Base-by-base conservation (phyloP, 2,797 vertebrate species). In the Microcaecilia unicolor region DNA sequence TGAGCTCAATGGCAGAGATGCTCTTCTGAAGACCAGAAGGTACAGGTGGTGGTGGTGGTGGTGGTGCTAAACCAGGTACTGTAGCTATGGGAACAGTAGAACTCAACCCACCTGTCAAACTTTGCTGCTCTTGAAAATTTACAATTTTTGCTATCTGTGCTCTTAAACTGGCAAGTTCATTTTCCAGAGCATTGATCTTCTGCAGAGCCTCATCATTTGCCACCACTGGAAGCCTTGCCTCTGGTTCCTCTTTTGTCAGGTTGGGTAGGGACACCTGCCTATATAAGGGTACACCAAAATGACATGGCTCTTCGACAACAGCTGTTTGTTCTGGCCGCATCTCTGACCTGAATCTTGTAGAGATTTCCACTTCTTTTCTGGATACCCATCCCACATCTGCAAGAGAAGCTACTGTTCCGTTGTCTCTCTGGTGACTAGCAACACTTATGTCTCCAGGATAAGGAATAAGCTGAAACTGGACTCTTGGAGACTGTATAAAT, bases 131-230 rank as follows among this genome's bases (percentile, higher is more conserved):
- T 60, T 99, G 96, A 41, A 87, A 67, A 58, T 80, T 77, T 3
- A 99, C 93, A 1, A 99, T 97, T 67, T 90, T 92, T 56, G 96
- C 93, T 37, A 98, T 98, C 51, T 99, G 96, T 35, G 76, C 84
- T 74, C 92, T 64, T 35, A 99, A 81, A 51, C 82, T 85, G 37
- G 88, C 92, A 22, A 99, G 88, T 58, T 99, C 94, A 6, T 69
- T 88, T 70, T 99, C 93, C 34, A 99, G 80, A 3, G 72, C 89
- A 8, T 66, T 82, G 61, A 99, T 99, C 72, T 99, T 99, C 76
- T 90, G 91, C 63, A 93, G 58, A 4, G 94, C 89, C 67, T 92
- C 89, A n/a, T 91, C 65, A 1, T 81, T 93, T 6, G 70, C 80
- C 0, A 22, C 6, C 1, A 42, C 29, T 3, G 67, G 23, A 1